Evolutionary conservation across 2,888 invertebrate genomes (phyloP), one percentile per base, ranked within the genome.

Genomic region (Halictus ligatus): DNA sequence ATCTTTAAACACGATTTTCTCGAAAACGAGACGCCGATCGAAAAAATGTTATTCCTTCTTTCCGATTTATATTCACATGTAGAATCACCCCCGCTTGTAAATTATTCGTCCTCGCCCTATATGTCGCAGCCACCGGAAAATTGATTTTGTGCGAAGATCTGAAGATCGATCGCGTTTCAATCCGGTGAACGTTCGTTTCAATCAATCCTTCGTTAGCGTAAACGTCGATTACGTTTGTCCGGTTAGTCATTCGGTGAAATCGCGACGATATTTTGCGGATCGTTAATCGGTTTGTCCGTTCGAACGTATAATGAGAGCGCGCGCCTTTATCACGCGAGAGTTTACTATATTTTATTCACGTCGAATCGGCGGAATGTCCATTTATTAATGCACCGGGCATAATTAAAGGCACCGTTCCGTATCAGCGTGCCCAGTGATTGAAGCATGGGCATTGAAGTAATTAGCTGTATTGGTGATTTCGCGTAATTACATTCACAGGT

Each of bases 381-480:
- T 91, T 91, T 88, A 91, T 90, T 88, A 88, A 87, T 90, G 77
- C 80, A 60, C 71, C 46, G 60, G 40, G 48, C 75, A 81, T 89
- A 91, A 91, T 91, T 91, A 87, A 89, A 90, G 88, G 85, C 83
- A 84, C 69, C 78, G 81, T 88, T 81, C 85, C 80, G 81, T 87
- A 88, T 89, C 88, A 79, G 75, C 77, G 83, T 80, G 76, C 74
- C 46, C 85, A 77, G 81, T 88, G 88, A 92, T 91, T 81, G 88
- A 89, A 82, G 86, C 84, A 87, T 78, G 87, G 89, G 88, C 86
- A 92, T 90, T 86, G 91, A 88, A 89, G 89, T 89, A 90, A 90
- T 87, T 91, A 91, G 87, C 83, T 88, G 79, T 88, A 91, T 86
- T 87, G 86, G 85, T 81, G 89, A 91, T 91, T 90, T 89, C 80